phyloP scores from a whole-genome alignment of 2,113 vertebrate species.

The Corvus hawaiiensis region DNA sequence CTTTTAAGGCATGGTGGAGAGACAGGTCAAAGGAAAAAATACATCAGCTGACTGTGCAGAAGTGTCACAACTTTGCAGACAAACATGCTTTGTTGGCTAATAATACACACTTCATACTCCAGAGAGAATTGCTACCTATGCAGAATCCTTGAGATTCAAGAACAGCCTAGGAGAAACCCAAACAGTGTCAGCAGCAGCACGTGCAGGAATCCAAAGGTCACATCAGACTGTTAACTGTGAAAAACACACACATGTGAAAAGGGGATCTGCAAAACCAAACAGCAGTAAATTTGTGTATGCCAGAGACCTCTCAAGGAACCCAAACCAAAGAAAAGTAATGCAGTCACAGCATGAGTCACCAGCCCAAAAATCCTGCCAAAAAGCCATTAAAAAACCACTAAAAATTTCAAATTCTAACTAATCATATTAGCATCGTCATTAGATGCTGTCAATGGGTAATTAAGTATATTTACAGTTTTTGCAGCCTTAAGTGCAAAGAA shows the following conservation, averaged over 20 bases:
- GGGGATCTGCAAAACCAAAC: background rate
- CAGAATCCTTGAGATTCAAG: constrained; percentile 29
- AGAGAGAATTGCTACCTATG: constrained; percentile 7
- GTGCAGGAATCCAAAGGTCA: background rate
- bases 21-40: background rate
- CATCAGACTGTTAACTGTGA: background rate
- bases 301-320: background rate
- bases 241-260: background rate
- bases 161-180: constrained; percentile 2
- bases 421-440: constrained; percentile 29
- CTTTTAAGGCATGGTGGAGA: background rate
- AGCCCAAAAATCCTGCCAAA: background rate
- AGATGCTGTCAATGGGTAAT: constrained; percentile 22
- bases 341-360: background rate
- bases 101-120: background rate
- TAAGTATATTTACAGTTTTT: constrained; percentile 1
- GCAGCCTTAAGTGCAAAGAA: background rate
- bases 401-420: background rate
- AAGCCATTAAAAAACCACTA: background rate
- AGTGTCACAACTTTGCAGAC: background rate
- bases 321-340: background rate
- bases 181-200: background rate
- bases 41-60: background rate
- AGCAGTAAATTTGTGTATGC: background rate
- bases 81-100: background rate